Conservation (phyloP, 2,113 vertebrate genomes). For the Megalops atlanticus region DNA sequence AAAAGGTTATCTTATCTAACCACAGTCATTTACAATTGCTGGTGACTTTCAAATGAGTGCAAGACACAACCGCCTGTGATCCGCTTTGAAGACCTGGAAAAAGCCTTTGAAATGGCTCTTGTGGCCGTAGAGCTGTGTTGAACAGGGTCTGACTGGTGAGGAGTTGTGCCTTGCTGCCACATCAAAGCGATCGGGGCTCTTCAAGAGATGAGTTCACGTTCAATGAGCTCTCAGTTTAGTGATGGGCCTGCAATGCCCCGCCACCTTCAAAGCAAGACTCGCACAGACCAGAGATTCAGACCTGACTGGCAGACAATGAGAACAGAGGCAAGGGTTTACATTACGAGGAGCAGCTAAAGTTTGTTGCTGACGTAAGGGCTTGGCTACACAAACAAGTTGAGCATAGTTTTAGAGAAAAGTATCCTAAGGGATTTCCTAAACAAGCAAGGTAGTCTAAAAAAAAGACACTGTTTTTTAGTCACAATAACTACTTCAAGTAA, state of each 20-base stretch:
- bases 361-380: background rate
- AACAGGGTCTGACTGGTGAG: conserved; percentile 33
- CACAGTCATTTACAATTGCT: background rate
- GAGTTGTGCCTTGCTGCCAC: conserved; percentile 67
- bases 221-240: background rate
- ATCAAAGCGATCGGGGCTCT: conserved; percentile 65
- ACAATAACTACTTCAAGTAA: background rate
- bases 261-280: conserved; percentile 51
- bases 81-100: background rate
- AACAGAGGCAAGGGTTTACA: background rate
- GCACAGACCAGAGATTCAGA: background rate
- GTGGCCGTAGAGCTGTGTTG: background rate
- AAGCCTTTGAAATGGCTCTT: background rate
- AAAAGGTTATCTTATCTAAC: background rate
- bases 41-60: background rate
- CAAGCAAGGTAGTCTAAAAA: background rate
- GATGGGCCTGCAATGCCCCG: background rate
- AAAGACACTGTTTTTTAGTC: no score
- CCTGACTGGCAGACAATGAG: background rate
- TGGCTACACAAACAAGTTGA: background rate
- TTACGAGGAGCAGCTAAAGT: background rate
- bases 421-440: background rate
- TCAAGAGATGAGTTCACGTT: background rate
- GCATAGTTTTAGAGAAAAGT: background rate
- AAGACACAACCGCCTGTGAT: background rate